phyloP scores from a whole-genome alignment of 2,797 vertebrate species.

The Sternarchorhynchus goeldii region DNA sequence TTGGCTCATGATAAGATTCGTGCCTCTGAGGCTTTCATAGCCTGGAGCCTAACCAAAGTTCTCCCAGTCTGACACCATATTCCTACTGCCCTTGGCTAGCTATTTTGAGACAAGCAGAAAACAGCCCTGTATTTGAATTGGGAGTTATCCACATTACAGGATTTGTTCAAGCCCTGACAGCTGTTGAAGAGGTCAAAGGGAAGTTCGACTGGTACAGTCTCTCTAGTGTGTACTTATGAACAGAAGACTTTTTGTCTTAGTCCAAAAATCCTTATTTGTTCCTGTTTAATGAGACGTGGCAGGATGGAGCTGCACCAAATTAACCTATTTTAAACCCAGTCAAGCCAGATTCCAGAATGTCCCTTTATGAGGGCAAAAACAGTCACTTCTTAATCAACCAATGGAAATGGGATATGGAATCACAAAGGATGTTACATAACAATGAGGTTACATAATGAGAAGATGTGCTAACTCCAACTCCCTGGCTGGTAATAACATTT shows the following conservation, averaged over 20 bases:
- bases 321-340: too few relatives aligned
- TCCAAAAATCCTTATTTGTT: conserved; percentile 11
- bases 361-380: conserved; percentile 1
- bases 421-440: conserved; percentile 23
- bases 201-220: background rate
- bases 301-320: conserved; percentile 29
- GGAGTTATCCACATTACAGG: conserved; percentile 9
- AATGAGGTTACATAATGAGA: conserved; percentile 25
- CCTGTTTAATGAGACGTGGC: background rate
- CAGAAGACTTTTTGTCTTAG: background rate
- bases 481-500: conserved; percentile 26
- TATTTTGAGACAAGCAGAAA: background rate
- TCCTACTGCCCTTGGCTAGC: background rate
- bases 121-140: background rate
- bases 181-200: background rate
- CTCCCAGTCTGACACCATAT: background rate
- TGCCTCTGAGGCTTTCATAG: background rate
- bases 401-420: conserved; percentile 31
- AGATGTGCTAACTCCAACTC: conserved; percentile 17
- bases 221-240: background rate
- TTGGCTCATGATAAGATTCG: background rate
- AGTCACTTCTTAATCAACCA: conserved; percentile 42
- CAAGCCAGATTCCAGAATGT: background rate
- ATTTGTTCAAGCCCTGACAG: conserved; percentile 11
- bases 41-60: conserved; percentile 1